Conservation (phyloP, 2,797 vertebrate species). For the Staurois parvus region DNA sequence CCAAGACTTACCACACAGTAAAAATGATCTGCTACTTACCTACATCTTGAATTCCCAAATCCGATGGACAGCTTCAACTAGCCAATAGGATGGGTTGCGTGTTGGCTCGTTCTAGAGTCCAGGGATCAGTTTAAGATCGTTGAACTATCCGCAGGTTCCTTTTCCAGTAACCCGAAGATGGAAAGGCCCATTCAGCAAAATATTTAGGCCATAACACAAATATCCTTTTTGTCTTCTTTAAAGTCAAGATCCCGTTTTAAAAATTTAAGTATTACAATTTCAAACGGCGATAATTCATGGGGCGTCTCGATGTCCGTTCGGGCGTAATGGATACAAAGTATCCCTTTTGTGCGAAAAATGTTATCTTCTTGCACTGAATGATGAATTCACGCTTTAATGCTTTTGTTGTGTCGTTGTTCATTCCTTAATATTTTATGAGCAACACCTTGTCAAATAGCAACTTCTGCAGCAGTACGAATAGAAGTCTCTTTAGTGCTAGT, state of each 20-base stretch:
- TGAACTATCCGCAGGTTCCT: too few relatives aligned
- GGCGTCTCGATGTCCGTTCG: conserved; percentile 5
- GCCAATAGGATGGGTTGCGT: too few relatives aligned
- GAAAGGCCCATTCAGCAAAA: neutral
- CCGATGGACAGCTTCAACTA: too few relatives aligned
- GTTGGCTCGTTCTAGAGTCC: too few relatives aligned
- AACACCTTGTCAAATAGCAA: conserved; percentile 13
- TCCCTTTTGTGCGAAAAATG: neutral
- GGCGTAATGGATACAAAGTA: conserved; percentile 3
- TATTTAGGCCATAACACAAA: neutral
- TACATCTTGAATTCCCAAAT: too few relatives aligned
- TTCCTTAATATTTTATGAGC: conserved; percentile 22
- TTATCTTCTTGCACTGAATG: neutral
- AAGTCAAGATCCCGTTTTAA: neutral
- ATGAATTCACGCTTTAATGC: conserved; percentile 51
- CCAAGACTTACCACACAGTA: too few relatives aligned
- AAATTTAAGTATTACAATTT: conserved; percentile 19
- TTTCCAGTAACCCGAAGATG: too few relatives aligned
- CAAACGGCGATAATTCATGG: conserved; percentile 45
- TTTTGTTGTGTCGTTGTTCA: conserved; percentile 43
- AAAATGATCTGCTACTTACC: too few relatives aligned
- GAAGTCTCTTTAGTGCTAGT: neutral
- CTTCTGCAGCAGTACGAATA: neutral
- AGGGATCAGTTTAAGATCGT: too few relatives aligned
- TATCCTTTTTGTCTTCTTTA: conserved; percentile 1